These are phyloP conservation scores for Ptiloglossa arizonensis DNA, from an alignment of 1,140 invertebrate genomes.

Conservation along the genomic window DNA sequence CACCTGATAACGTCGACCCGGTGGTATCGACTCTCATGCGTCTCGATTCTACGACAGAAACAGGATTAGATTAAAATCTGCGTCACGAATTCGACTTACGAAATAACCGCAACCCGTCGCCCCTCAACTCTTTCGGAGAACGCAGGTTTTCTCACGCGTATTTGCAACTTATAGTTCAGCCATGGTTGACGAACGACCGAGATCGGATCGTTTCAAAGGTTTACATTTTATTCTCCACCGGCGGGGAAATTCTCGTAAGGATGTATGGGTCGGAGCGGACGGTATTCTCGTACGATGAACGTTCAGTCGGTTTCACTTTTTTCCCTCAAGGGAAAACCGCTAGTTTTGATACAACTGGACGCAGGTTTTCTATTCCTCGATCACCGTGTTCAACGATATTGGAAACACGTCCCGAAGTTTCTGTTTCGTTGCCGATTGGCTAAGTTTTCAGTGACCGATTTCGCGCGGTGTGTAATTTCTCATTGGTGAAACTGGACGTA, in stretches of 20 bases:
- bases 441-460: slow-evolving; percentile 25
- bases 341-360: background rate
- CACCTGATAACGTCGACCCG: slow-evolving; percentile 51
- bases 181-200: too few species aligned
- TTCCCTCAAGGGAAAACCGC: background rate
- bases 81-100: too few species aligned
- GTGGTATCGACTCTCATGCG: slow-evolving; percentile 67
- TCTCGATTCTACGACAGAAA: slow-evolving; percentile 61
- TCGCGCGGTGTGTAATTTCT: slow-evolving; percentile 30
- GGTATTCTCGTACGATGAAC: background rate
- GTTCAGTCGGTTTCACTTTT: background rate
- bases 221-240: too few species aligned
- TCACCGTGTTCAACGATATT: background rate
- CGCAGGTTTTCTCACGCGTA: too few species aligned
- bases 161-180: too few species aligned
- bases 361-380: background rate
- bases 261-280: too few species aligned
- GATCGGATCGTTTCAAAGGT: too few species aligned
- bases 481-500: slow-evolving; percentile 35
- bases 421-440: background rate
- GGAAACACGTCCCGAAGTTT: slow-evolving; percentile 14
- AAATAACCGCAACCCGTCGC: too few species aligned
- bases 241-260: too few species aligned
- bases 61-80: too few species aligned
- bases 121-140: too few species aligned